Evolutionary conservation across 2,113 vertebrate genomes (phyloP).

Genomic region (Tor tambroides): DNA sequence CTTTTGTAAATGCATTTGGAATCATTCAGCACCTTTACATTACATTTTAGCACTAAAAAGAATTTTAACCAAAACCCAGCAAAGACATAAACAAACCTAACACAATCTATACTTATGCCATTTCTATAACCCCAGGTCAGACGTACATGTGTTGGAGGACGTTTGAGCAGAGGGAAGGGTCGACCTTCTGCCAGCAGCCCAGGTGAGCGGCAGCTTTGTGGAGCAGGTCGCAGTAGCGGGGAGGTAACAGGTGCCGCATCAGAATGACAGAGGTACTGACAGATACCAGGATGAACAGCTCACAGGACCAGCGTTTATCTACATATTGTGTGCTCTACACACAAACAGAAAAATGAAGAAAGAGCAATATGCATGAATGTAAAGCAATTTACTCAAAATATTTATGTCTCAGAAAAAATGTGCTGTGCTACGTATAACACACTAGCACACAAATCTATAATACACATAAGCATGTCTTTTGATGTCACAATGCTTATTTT

Average conservation of each 20-base stretch:
- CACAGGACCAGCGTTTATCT: constrained; percentile 97
- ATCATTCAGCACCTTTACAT: not conserved
- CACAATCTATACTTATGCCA: not conserved
- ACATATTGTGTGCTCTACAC: constrained; percentile 96
- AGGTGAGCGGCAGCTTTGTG: constrained; percentile 96
- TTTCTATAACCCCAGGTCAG: not conserved
- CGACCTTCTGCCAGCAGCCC: constrained; percentile 99
- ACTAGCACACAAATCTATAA: not conserved
- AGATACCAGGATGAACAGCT: constrained; percentile 96
- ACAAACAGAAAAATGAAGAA: not conserved
- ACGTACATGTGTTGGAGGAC: constrained; percentile 96
- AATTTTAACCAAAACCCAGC: not conserved
- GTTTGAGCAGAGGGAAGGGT: constrained; percentile 94
- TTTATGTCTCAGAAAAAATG: too few relatives aligned
- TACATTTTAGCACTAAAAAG: not conserved
- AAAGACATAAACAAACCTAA: not conserved
- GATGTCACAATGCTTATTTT: not conserved
- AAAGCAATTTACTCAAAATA: not conserved
- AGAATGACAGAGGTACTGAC: constrained; percentile 95
- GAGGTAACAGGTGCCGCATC: constrained; percentile 91
- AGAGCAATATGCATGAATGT: not conserved
- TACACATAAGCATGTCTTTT: not conserved
- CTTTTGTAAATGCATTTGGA: not conserved
- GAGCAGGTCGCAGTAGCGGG: constrained; percentile 94
- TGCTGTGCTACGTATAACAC: too few relatives aligned